Percentiles rank a stretch among this genome's conserved stretches.
Conservation (phyloP, 2,113 vertebrate species). For the Pyrgilauda ruficollis region DNA sequence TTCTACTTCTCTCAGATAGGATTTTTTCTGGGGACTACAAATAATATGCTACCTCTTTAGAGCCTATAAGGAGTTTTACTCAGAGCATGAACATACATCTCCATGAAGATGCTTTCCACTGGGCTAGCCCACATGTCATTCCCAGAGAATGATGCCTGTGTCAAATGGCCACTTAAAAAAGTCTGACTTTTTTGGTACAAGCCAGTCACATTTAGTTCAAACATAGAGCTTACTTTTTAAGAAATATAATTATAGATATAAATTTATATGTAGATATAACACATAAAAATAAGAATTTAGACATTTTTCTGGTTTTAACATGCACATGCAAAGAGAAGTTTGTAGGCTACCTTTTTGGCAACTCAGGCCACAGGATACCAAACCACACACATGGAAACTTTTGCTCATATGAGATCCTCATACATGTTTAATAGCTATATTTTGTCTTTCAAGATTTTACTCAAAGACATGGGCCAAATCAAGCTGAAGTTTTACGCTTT, state of each 20-base stretch:
- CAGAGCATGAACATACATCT: background rate
- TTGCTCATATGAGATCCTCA: background rate
- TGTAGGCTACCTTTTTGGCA: background rate
- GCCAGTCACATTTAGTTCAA: background rate
- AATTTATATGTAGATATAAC: background rate
- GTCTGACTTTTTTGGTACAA: background rate
- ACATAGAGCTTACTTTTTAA: background rate
- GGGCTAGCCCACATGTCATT: background rate
- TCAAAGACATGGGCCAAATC: background rate
- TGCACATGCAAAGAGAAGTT: background rate
- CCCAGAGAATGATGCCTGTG: accelerated
- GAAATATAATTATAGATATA: background rate
- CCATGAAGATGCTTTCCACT: background rate
- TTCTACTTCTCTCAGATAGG: background rate
- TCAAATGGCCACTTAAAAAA: background rate
- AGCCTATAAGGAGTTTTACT: background rate
- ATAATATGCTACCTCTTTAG: background rate
- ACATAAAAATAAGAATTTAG: background rate
- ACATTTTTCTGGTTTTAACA: background rate
- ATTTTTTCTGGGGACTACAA: background rate
- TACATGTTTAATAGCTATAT: background rate
- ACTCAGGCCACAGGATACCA: background rate
- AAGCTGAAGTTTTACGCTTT: background rate
- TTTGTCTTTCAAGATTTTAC: background rate
- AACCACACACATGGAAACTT: background rate